Evolutionary conservation across 1,140 invertebrate genomes (phyloP), one percentile per base, ranked within the genome.

Genomic region (Gyrodactylus salaris): DNA sequence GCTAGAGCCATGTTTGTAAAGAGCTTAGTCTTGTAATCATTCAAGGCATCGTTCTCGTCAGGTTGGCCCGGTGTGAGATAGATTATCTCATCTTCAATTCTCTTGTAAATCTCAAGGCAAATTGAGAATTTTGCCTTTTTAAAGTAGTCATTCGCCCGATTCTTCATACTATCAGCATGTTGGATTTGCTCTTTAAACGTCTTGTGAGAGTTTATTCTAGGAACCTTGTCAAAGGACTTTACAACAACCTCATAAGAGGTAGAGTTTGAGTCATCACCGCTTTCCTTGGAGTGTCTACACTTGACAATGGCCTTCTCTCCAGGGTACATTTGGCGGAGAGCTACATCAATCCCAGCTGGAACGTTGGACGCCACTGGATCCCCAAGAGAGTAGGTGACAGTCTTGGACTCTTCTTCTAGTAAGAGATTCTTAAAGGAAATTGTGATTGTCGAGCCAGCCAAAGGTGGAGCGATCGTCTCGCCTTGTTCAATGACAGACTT

Each of bases 311-410:
- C n/a, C 24, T 7, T 1, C 34, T 74, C 73, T 24, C 68, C 16
- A 20, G 22, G 70, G 20, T 27, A 20, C 73, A 74, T 74, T n/a
- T 72, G 23, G 70, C 26, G 70, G 16, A 73, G 1, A 1, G 73
- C 73, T 16, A 74, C 21, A 7, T 74, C 73, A 73, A 74, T 54
- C 2, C 73, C 73, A 25, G 69, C 1, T 21, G 26, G 20, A 22
- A 74, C n/a, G 2, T 27, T 7, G 1, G 1, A 1, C 20, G 20
- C 20, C 26, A n/a, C 25, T 16, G 70, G 1, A 26, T 27, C 26
- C 1, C 73, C 73, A 73, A 74, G n/a, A 70, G 69, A 22, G 34
- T 70, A 74, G 20, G 22, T 26, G 25, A 74, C 54, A 22, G 21
- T 68, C 23, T 24, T 23, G n/a, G 20, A 20, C 1, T 25, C 68